Conservation (phyloP, 2,888 invertebrate species). For the Phyto melanocephala region DNA sequence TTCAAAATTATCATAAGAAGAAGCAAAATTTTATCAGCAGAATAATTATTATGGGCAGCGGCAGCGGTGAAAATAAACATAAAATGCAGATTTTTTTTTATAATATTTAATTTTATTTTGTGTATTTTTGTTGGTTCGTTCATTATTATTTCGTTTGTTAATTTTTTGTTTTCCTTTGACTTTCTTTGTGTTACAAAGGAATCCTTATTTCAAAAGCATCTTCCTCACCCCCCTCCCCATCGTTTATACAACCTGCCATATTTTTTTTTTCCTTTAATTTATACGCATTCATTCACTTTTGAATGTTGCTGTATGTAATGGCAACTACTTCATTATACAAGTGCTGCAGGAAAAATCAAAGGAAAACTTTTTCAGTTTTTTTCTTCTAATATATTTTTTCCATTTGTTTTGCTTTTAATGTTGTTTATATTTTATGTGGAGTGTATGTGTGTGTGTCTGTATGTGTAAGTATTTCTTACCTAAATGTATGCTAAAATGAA, state of each 20-base stretch:
- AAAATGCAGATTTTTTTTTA: slow-evolving; percentile 18
- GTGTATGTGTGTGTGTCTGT: too few relatives aligned
- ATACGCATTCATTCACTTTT: slow-evolving; percentile 47
- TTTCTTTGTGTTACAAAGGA: too few relatives aligned
- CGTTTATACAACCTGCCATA: slow-evolving; percentile 19
- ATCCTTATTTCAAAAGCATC: slow-evolving; percentile 19
- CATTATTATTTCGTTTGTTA: slow-evolving; percentile 8
- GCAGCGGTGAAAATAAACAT: background rate
- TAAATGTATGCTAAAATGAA: slow-evolving; percentile 48
- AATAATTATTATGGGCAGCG: too few relatives aligned
- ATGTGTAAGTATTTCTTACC: slow-evolving; percentile 16
- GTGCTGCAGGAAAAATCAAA: slow-evolving; percentile 53
- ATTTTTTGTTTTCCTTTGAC: background rate
- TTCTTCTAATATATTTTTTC: background rate
- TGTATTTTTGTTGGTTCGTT: slow-evolving; percentile 3
- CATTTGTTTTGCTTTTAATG: slow-evolving; percentile 13
- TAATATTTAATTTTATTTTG: slow-evolving; percentile 27
- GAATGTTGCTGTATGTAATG: slow-evolving; percentile 42
- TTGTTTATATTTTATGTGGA: background rate
- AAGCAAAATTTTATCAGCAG: too few relatives aligned
- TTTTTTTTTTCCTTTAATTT: slow-evolving; percentile 48
- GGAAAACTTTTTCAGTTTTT: slow-evolving; percentile 36
- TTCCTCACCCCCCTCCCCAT: background rate
- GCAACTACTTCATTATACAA: slow-evolving; percentile 57
- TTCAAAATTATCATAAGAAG: background rate